Base-by-base conservation (phyloP, 2,113 vertebrate genomes). In the Peucedramus taeniatus region DNA sequence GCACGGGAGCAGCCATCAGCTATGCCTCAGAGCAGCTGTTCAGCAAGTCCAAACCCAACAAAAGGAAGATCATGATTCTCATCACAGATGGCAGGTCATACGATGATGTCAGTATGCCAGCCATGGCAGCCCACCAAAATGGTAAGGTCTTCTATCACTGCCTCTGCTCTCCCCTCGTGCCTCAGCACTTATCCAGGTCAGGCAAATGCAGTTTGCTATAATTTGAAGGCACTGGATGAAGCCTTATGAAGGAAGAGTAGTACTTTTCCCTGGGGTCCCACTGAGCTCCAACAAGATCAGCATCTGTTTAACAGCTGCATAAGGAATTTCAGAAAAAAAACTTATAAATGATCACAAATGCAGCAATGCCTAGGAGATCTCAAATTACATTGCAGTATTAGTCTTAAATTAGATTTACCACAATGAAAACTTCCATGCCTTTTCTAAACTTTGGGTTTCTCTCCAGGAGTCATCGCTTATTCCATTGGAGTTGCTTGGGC, bases 51-150 rank as follows among this genome's bases (percentile, higher is more conserved):
- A 99, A 99, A 96, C 98, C 99, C 94, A 99, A 98, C 97, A 99
- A 99, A 89, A 98, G 99, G 96, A 99, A 99, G 97, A 98, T 99
- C 66, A 99, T 99, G 99, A 99, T 99, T 33, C 98, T 99, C 75
- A 99, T 99, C 72, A 99, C 99, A 0, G 99, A 99, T 1, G 99
- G 99, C 13, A 98, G 99, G 64, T 99, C 99, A 30, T 99, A 99
- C 0, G 99, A 99, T 0, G 99, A 99, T 9, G 98, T 99, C 89
- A 98, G 98, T 10, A 69, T 93, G 5, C 99, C 99, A 0, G 98
- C 99, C 33, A 97, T 98, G 96, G 98, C 98, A 3, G 99, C 99
- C 37, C 99, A 99, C 37, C 97, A 90, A 31, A 98, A 98, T 42
- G 99, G 99, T 99, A 93, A 98, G 97, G 11, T 63, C 22, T 33